phyloP scores from a whole-genome alignment of 1,140 invertebrate species.

The Stratiolaelaps scimitus region DNA sequence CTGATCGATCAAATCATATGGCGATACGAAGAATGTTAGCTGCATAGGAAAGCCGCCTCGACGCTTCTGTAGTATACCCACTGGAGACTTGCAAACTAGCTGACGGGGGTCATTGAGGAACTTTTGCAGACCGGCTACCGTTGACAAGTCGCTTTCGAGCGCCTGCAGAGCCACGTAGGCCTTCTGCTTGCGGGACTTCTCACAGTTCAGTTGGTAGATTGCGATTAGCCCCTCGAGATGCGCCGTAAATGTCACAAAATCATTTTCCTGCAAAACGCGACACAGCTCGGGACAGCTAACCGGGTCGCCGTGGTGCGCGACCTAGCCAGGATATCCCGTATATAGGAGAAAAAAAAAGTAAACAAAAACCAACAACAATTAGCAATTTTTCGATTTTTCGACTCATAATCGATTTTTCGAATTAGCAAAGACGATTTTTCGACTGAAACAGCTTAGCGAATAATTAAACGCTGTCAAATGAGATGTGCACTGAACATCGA shows the following conservation, averaged over 20 bases:
- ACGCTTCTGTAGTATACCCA: conserved; percentile 53
- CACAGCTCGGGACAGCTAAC: conserved; percentile 65
- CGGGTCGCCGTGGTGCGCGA: conserved; percentile 70
- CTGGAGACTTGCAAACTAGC: conserved; percentile 73
- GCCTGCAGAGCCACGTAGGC: conserved; percentile 80
- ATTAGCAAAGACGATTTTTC: too few species aligned
- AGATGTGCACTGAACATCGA: too few species aligned
- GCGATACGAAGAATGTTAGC: conserved; percentile 85
- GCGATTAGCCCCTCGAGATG: conserved; percentile 79
- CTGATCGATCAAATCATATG: conserved; percentile 72
- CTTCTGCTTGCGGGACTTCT: conserved; percentile 80
- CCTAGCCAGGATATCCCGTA: conserved; percentile 39
- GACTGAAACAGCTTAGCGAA: not conserved
- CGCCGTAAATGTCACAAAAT: conserved; percentile 81
- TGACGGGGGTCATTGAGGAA: conserved; percentile 64
- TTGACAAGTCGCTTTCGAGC: conserved; percentile 76
- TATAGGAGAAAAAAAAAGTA: not conserved
- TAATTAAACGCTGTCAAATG: not conserved
- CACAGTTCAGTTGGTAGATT: conserved; percentile 83
- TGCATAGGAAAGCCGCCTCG: conserved; percentile 68
- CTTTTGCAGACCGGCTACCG: conserved; percentile 61
- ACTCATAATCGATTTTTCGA: too few species aligned
- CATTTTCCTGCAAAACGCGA: conserved; percentile 43
- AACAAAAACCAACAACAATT: not conserved
- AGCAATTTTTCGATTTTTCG: too few species aligned